Conservation (phyloP, 2,113 vertebrate genomes). For the Cinclus cinclus region DNA sequence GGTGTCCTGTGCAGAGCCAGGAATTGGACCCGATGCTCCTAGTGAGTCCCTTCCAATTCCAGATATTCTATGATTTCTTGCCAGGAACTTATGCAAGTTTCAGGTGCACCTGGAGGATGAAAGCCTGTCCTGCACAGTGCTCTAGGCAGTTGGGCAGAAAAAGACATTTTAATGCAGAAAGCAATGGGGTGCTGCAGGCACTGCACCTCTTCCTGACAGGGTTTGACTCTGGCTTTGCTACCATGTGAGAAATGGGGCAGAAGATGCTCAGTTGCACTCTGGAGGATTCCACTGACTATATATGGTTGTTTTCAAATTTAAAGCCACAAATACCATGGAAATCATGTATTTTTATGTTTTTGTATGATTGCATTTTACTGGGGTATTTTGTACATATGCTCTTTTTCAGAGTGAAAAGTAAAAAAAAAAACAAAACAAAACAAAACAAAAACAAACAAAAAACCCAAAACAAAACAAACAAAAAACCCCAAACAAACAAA, state of each 20-base stretch:
- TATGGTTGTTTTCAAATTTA: neutral
- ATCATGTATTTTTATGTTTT: neutral
- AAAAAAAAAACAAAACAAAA: too few species aligned
- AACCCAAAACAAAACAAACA: neutral
- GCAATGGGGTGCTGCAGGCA: neutral
- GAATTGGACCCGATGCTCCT: neutral
- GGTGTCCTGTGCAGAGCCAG: neutral
- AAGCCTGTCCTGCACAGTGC: neutral
- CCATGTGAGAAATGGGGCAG: neutral
- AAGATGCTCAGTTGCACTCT: neutral
- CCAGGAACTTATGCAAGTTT: neutral
- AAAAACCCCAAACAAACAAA: too few species aligned
- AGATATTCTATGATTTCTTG: neutral
- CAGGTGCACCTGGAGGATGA: neutral
- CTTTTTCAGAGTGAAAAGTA: neutral
- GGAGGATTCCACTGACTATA: neutral
- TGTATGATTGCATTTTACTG: neutral
- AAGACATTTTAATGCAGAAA: neutral
- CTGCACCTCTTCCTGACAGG: neutral
- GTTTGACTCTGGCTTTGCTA: neutral
- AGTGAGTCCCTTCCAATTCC: neutral
- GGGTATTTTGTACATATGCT: neutral
- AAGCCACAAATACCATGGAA: neutral
- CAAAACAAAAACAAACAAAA: neutral
- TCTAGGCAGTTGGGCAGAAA: neutral